phyloP scores from a whole-genome alignment of 2,113 vertebrate species.

The Megaceryle maxima region DNA sequence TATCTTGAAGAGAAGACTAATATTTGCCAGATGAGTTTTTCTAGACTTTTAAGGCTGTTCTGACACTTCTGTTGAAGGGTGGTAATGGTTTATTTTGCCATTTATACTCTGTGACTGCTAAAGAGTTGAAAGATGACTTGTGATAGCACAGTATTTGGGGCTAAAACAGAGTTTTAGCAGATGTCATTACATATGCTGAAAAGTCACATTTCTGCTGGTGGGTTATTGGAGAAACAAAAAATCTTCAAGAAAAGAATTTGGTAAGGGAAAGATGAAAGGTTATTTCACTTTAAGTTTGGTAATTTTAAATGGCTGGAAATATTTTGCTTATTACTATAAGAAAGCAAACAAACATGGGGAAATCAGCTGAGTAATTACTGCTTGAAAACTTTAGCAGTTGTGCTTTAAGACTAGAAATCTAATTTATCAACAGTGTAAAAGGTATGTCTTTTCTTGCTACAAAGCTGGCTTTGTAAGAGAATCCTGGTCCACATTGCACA shows the following conservation, averaged over 20 bases:
- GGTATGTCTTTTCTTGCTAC: neutral
- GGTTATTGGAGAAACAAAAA: neutral
- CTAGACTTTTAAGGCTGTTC: neutral
- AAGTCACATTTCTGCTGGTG: neutral
- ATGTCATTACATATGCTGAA: neutral
- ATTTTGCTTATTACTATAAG: neutral
- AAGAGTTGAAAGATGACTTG: neutral
- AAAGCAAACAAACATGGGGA: neutral
- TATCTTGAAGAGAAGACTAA: neutral
- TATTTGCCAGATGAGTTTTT: neutral
- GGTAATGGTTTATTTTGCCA: neutral
- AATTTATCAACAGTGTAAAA: neutral
- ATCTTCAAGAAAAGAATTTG: neutral
- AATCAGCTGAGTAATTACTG: neutral
- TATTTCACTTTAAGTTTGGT: neutral
- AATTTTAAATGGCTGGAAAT: neutral
- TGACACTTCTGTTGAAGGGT: neutral
- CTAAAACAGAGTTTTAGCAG: neutral
- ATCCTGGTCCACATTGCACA: accelerated
- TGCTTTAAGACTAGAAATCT: neutral
- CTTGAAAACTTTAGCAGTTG: neutral
- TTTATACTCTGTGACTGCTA: neutral
- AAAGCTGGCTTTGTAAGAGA: neutral
- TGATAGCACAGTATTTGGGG: neutral
- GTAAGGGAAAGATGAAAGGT: neutral